These are phyloP conservation scores for Polymixis flavicincta DNA, from an alignment of 2,888 invertebrate genomes.

Conservation along the genomic window DNA sequence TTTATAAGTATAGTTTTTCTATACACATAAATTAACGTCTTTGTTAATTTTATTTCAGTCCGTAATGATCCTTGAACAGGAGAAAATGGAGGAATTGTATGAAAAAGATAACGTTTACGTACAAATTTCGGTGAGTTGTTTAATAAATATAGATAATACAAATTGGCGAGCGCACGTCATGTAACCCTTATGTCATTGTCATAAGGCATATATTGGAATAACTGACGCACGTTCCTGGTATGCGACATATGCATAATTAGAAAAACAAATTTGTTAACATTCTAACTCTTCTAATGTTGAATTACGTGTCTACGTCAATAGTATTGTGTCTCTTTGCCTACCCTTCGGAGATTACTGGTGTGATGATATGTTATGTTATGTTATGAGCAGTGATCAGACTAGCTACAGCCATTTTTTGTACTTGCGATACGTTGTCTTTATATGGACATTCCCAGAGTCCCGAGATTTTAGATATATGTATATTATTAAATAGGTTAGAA, in stretches of 20 bases:
- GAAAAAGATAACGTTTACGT: slow-evolving; percentile 74
- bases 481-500: no score
- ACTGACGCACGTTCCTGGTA: background rate
- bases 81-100: slow-evolving; percentile 82
- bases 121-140: slow-evolving; percentile 74
- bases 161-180: background rate
- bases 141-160: background rate
- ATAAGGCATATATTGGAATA: background rate
- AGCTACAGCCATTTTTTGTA: no score
- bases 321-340: background rate
- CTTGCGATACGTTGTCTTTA: no score
- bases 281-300: background rate
- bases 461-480: no score
- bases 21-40: no score
- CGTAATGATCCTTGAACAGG: slow-evolving; percentile 81
- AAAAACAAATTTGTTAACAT: background rate
- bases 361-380: background rate
- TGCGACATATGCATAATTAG: background rate
- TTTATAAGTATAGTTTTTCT: no score
- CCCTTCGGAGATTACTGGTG: background rate
- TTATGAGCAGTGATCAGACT: no score
- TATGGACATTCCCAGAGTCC: no score
- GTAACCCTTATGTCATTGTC: background rate
- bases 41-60: slow-evolving; percentile 71
- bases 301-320: background rate